Base-by-base conservation (phyloP, 2,888 invertebrate genomes). In the Strigamia maritima region DNA sequence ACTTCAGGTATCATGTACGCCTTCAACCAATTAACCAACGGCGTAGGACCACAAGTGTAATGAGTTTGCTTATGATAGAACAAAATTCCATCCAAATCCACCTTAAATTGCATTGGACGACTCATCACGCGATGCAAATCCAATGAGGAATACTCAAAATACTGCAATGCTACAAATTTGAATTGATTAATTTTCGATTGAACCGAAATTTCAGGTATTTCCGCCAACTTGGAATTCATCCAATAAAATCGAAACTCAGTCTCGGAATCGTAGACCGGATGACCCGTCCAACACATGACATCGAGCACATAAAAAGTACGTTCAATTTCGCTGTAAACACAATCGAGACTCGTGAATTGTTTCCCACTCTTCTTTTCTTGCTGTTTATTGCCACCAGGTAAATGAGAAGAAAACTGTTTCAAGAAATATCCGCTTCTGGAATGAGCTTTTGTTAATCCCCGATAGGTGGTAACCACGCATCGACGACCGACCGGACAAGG, bases 11-110 rank as follows among this genome's bases (percentile, higher is more conserved):
- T 84, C 97, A 97, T 97, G 85, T 89, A 95, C 0, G 93, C 90
- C 84, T 92, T 95, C 1, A 98, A 87, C 98, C 98, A 98, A 0
- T 93, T 92, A 0, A 97, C 95, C 10, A 98, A 87, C 0, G 98
- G 97, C 0, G 95, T 94, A 77, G 89, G 86, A 1, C 94, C 95
- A 78, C 90, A 88, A 8, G 90, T 89, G 84, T 98, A 98, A 82
- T 91, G 91, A 0, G 92, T 90, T 81, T 90, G 88, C 83, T 92
- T 92, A 86, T 98, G 96, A 86, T 93, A 98, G 87, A 98, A 98
- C 79, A 98, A 87, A 49, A 97, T 85, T 0, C 98, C 98, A 86
- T 98, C 98, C 79, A 96, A 85, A 76, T 86, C 82, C n/a, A 78
- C 77, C 8, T 76, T 54, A 74, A 83, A 83, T 24, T 82, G 82